Conservation (phyloP, 2,113 vertebrate genomes). For the Scortum barcoo region DNA sequence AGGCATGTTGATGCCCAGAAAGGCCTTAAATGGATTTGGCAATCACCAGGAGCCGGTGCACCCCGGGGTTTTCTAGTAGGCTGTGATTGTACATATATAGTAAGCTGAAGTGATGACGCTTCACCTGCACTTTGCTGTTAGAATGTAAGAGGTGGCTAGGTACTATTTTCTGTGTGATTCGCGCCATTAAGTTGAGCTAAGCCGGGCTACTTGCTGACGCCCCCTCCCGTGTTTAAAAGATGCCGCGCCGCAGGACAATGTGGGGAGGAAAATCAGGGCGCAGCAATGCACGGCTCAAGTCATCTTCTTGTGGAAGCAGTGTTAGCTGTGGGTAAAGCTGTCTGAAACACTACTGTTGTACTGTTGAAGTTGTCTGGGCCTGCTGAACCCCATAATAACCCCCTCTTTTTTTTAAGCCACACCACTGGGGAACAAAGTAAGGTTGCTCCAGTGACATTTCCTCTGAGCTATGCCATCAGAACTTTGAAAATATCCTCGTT, state of each 20-base stretch:
- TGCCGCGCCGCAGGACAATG: slow-evolving; percentile 19
- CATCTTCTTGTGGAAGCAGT: slow-evolving; percentile 49
- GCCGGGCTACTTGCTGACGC: slow-evolving; percentile 19
- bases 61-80: slow-evolving; percentile 73
- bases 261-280: slow-evolving; percentile 23
- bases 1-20: slow-evolving; percentile 64
- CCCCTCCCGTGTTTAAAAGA: slow-evolving; percentile 4
- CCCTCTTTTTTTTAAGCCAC: slow-evolving; percentile 66
- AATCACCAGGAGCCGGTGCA: slow-evolving; percentile 71
- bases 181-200: slow-evolving; percentile 44
- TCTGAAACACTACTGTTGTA: slow-evolving; percentile 70
- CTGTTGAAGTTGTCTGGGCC: slow-evolving; percentile 67
- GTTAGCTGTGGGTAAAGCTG: slow-evolving; percentile 85
- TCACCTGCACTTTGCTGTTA: slow-evolving; percentile 86
- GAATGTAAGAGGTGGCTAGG: slow-evolving; percentile 75
- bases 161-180: slow-evolving; percentile 71
- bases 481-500: slow-evolving; percentile 69
- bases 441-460: slow-evolving; percentile 81
- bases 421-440: slow-evolving; percentile 75
- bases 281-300: slow-evolving; percentile 41
- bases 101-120: slow-evolving; percentile 80
- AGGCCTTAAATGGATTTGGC: slow-evolving; percentile 82
- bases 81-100: slow-evolving; percentile 82
- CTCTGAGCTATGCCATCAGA: slow-evolving; percentile 81
- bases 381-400: slow-evolving; percentile 68